Percentiles rank a stretch among this genome's conserved stretches.
These are phyloP conservation scores for Rhabdophis nuchalis DNA, from an alignment of 2,797 vertebrate species.

Conservation along the genomic window DNA sequence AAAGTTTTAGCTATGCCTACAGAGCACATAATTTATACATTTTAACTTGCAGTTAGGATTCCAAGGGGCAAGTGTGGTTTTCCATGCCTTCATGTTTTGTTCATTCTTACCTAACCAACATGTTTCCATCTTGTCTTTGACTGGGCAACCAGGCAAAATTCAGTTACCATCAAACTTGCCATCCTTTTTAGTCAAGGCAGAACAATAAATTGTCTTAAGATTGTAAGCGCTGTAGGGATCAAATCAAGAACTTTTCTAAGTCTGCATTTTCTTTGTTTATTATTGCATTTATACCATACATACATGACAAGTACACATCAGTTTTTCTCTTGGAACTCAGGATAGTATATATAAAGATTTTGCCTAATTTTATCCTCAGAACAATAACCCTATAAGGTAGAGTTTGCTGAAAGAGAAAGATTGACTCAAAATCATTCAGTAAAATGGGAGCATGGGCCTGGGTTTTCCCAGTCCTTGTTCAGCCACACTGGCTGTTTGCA, in stretches of 20 bases:
- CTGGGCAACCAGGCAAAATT: background rate
- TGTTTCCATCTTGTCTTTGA: background rate
- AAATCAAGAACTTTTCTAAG: background rate
- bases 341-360: background rate
- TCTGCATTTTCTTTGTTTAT: background rate
- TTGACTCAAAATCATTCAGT: background rate
- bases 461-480: background rate
- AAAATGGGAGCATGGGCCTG: background rate
- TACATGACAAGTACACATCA: background rate
- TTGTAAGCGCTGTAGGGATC: background rate
- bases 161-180: background rate
- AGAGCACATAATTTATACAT: background rate
- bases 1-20: background rate
- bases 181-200: background rate
- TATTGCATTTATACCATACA: background rate
- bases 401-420: background rate
- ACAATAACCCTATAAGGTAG: background rate
- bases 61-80: background rate
- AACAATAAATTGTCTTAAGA: background rate
- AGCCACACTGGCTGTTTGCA: background rate
- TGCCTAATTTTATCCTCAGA: background rate
- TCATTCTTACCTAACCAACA: too few species aligned
- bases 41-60: background rate
- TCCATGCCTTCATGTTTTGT: background rate
- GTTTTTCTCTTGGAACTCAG: background rate